Base-by-base conservation (phyloP, 1,140 invertebrate genomes). In the Bombus superbus region DNA sequence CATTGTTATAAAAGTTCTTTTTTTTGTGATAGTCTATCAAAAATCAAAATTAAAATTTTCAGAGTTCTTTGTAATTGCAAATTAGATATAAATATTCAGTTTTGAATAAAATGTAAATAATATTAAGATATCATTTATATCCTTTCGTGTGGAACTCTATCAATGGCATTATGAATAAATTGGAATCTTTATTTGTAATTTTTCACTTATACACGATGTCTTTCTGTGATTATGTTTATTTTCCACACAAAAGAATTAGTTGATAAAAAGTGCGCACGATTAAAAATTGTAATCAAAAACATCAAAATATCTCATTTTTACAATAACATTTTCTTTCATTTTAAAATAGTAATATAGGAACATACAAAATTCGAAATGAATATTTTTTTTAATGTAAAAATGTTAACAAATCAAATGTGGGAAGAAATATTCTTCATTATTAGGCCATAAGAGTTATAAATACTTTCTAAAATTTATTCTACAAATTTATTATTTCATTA, bases 181-280 rank as follows among this genome's bases (percentile, higher is more conserved):
- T 22, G 18, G 18, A 53, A 53, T 53, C 18, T 53, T 53, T 53
- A 53, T 53, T 53, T 53, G 47, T 1, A 22, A 53, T 53, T 53
- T 28, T 72, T 5, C n/a, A 3, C 9, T 9, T 35, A 25, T 25
- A 25, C 18, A 25, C 28, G 35, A 25, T 40, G 11, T 9, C 38
- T 69, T 22, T 22, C 11, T 8, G 42, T 32, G 40, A 74, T 25
- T 74, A 35, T 1, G 25, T 35, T 74, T 74, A 47, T 32, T 53
- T 74, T 32, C 25, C 59, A 38, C 28, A 35, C 38, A 42, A 57
- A 42, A 57, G 25, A 44, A 59, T 32, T 9, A 42, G 13, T 78
- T 44, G 64, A 44, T 78, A 83, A 72, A 76, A 69, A 57, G 22
- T 78, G 47, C n/a, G 32, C 75, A 79, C 40, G 78, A 59, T 84